Conservation (phyloP, 2,113 vertebrate species). For the Daubentonia madagascariensis region DNA sequence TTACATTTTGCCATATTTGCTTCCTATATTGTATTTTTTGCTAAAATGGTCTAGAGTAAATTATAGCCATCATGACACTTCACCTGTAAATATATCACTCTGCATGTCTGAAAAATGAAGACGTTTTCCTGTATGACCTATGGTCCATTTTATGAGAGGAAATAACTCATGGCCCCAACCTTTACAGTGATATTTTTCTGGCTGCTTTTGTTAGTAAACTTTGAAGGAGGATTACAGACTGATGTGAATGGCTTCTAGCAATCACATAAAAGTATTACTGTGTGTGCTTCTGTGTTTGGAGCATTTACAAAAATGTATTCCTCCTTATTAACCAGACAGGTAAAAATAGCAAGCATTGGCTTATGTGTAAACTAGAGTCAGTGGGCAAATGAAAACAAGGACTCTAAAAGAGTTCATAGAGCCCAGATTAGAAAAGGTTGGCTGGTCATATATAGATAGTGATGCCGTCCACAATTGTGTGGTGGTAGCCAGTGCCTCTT, state of each 20-base stretch:
- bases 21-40: background rate
- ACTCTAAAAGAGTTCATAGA: background rate
- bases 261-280: background rate
- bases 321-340: background rate
- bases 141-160: conserved; percentile 47
- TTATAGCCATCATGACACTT: background rate
- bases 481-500: background rate
- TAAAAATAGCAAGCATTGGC: background rate
- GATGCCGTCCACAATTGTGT: too few relatives aligned
- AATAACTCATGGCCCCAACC: background rate
- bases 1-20: background rate
- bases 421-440: background rate
- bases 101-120: background rate
- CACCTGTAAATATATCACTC: background rate
- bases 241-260: background rate
- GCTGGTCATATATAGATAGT: background rate
- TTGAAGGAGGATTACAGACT: background rate
- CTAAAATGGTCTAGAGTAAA: background rate
- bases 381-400: background rate
- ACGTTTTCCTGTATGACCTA: background rate
- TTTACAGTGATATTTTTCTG: conserved; percentile 24
- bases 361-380: background rate
- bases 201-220: background rate
- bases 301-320: conserved; percentile 1
- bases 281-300: background rate